A percentile compares a stretch with the other conserved stretches of the same genome.
Conservation (phyloP, 1,140 invertebrate genomes). For the Drosophila chauvacae region DNA sequence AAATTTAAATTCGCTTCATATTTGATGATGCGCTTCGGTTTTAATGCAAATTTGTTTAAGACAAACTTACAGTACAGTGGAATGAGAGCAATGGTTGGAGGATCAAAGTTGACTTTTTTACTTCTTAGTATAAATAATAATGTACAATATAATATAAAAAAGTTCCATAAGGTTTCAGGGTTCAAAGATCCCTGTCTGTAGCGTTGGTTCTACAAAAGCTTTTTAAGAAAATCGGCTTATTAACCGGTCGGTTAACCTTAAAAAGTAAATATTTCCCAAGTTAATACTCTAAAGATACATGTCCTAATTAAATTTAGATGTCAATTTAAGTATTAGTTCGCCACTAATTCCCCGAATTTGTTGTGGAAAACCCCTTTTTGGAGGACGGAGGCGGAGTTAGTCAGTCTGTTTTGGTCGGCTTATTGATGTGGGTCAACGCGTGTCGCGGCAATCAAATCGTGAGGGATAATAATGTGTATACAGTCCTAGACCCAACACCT, state of each 20-base stretch:
- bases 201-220: no score
- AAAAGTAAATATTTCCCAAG: not conserved
- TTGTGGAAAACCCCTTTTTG: not conserved
- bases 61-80: not conserved
- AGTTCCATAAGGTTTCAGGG: not conserved
- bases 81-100: no score
- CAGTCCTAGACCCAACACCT: constrained; percentile 41
- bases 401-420: constrained; percentile 27
- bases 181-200: not conserved
- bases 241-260: not conserved
- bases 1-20: not conserved
- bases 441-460: constrained; percentile 58
- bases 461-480: constrained; percentile 56
- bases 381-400: constrained; percentile 3
- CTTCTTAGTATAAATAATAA: not conserved
- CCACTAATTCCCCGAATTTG: not conserved
- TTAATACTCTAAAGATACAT: not conserved
- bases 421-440: constrained; percentile 56
- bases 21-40: no score
- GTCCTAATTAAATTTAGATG: not conserved
- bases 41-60: not conserved
- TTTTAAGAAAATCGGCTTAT: not conserved
- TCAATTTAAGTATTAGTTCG: not conserved
- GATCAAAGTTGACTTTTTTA: not conserved
- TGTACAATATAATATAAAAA: no score